These are phyloP conservation scores for Gymnothorax javanicus DNA, from an alignment of 2,797 vertebrate species.

Conservation along the genomic window DNA sequence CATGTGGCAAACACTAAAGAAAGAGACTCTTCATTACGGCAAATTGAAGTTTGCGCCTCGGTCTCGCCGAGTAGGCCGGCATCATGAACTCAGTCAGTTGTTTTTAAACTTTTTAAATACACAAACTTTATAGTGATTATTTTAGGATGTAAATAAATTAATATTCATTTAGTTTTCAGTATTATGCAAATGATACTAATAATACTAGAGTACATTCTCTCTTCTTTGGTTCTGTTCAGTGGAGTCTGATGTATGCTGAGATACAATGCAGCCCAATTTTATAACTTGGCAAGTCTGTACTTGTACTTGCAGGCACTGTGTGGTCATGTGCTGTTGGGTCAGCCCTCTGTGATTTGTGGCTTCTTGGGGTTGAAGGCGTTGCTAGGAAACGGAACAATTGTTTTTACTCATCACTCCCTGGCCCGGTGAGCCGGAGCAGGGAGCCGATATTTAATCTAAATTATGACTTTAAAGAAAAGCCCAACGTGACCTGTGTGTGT, in stretches of 20 bases:
- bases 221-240: no score
- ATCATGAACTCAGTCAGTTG: no score
- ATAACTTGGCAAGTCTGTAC: neutral
- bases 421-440: no score
- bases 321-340: neutral
- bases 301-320: neutral
- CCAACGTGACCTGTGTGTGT: neutral
- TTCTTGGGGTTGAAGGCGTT: neutral
- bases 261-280: neutral
- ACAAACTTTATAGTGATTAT: no score
- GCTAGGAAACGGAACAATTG: neutral
- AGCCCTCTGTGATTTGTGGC: neutral
- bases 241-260: no score
- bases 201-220: no score
- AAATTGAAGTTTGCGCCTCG: neutral
- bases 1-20: neutral
- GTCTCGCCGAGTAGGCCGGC: no score
- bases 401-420: neutral
- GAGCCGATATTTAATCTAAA: neutral
- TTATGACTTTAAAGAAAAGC: slow-evolving; percentile 2
- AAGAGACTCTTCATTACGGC: neutral
- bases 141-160: no score
- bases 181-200: no score
- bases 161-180: no score
- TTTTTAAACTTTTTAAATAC: no score